Conservation (phyloP, 2,888 invertebrate genomes). For the Archaeoteleia sp. region DNA sequence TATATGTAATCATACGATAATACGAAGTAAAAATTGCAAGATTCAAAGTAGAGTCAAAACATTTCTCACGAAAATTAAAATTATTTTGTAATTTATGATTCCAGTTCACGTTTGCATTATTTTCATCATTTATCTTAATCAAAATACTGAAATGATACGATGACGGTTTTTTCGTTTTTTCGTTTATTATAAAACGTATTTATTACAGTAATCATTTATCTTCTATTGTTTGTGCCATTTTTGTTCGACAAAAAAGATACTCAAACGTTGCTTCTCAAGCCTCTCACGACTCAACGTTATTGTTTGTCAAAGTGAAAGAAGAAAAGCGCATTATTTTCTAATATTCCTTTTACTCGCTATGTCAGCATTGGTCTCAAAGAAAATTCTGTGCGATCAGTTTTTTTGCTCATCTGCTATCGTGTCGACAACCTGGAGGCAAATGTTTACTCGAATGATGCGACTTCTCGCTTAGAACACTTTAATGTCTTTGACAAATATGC, state of each 20-base stretch:
- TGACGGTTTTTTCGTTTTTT: too few species aligned
- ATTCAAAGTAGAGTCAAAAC: background rate
- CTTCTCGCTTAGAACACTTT: slow-evolving; percentile 55
- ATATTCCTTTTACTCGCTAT: slow-evolving; percentile 26
- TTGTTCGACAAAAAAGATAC: slow-evolving; percentile 20
- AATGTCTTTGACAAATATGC: slow-evolving; percentile 59
- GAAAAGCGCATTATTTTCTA: slow-evolving; percentile 38
- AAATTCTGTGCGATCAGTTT: slow-evolving; percentile 42
- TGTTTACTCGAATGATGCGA: slow-evolving; percentile 58
- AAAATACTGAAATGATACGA: too few species aligned
- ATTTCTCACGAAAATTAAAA: too few species aligned
- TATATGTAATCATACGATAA: background rate
- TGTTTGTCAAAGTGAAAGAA: slow-evolving; percentile 30
- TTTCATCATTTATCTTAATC: too few species aligned
- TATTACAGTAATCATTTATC: slow-evolving; percentile 9
- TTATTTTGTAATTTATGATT: too few species aligned
- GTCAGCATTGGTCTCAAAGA: slow-evolving; percentile 30
- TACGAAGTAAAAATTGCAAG: background rate
- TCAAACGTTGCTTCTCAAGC: slow-evolving; percentile 10
- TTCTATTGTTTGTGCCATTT: slow-evolving; percentile 4
- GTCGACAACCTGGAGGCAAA: slow-evolving; percentile 57
- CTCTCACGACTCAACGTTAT: slow-evolving; percentile 13
- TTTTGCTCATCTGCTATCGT: slow-evolving; percentile 40
- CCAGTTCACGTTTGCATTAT: too few species aligned
- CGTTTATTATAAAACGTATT: too few species aligned